Evolutionary conservation across 37 sponge, comb jelly and placozoan genomes (phyloP).

Genomic region (Mnemiopsis leidyi): DNA sequence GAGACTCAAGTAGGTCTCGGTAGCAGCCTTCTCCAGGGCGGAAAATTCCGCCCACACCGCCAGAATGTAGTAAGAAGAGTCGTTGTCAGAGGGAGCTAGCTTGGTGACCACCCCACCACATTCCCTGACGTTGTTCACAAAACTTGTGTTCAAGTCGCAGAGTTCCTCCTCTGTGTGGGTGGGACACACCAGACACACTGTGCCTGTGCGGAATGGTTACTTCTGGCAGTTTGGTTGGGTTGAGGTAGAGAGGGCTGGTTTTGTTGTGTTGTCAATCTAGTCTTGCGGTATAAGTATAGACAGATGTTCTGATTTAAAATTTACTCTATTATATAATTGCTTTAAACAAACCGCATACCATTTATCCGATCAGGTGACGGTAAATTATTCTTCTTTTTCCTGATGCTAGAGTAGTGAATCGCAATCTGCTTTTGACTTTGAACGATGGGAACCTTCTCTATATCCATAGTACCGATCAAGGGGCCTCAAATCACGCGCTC

Average conservation of each 20-base stretch:
- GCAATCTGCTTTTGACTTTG: neutral
- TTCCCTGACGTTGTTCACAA: neutral
- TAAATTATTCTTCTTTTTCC: too few species aligned
- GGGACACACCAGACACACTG: neutral
- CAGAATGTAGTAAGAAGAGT: neutral
- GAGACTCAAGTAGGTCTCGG: neutral
- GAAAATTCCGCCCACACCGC: too few species aligned
- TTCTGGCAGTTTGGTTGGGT: too few species aligned
- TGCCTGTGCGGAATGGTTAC: neutral
- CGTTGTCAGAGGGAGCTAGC: neutral
- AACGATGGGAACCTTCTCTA: neutral
- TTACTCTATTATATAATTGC: too few species aligned
- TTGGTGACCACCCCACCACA: neutral
- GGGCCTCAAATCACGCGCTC: too few species aligned
- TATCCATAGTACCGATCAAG: neutral
- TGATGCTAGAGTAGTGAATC: neutral
- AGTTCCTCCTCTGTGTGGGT: neutral
- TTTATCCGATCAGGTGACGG: too few species aligned
- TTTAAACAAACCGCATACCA: too few species aligned
- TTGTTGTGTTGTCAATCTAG: too few species aligned
- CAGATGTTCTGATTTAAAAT: too few species aligned
- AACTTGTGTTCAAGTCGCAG: neutral
- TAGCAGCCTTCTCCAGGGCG: neutral
- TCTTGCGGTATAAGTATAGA: too few species aligned
- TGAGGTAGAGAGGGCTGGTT: too few species aligned